Evolutionary conservation across 2,797 vertebrate species (phyloP), one percentile per base, ranked within the genome.

Genomic region (Cebuella pygmaea): DNA sequence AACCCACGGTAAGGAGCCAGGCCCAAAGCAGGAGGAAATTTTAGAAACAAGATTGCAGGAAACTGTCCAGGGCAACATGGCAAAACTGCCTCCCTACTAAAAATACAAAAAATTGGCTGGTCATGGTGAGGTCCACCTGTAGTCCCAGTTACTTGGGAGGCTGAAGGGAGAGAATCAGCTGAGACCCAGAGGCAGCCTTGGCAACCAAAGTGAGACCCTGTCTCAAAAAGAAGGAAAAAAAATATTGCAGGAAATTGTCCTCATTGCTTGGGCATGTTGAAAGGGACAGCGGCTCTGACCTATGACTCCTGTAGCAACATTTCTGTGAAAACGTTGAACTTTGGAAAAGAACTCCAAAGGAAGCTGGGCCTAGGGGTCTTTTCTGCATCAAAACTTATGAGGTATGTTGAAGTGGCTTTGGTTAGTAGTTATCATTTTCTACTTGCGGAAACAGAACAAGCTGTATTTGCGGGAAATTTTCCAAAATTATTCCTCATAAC

Each of bases 231-330:
- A n/a, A 61, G 14, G 3, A 0, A 14, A 44, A 44, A 5, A 8
- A 33, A 14, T 7, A 19, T 7, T 4, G 7, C 11, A 5, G 6
- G 2, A 76, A 79, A 33, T 4, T 27, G 17, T 46, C 14, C n/a
- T 79, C 75, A 61, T 19, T 2, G 11, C 27, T 4, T 26, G 9
- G 7, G 8, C 12, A 10, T 4, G 8, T 27, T 46, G 17, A 52
- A 46, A 75, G 8, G 6, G 33, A 44, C 13, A 2, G 20, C 6
- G 13, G 2, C 15, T 41, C 17, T n/a, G 24, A 67, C 3, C 0
- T 1, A 0, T 0, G 27, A 17, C 2, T 61, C 48, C 55, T 27
- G 5, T 0, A 48, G 2, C n/a, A 59, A 33, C 22, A 33, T 4
- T 59, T 48, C 15, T 19, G 8, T 1, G 10, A 8, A 13, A 36